Evolutionary conservation across 2,113 vertebrate species (phyloP), one percentile per base, ranked within the genome.

Genomic region (Ondatra zibethicus): DNA sequence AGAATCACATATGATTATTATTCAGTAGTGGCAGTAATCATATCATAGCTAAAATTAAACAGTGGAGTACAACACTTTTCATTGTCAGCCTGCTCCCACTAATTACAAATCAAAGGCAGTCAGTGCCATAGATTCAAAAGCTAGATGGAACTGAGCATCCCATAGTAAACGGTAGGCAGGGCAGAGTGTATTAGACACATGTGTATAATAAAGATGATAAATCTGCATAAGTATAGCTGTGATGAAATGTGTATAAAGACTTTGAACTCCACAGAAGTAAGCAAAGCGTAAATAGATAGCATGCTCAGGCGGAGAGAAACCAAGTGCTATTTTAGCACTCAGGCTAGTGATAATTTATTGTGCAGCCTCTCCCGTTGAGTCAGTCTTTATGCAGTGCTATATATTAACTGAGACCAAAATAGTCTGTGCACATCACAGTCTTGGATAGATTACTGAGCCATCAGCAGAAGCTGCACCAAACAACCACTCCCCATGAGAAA

Each of bases 251-350:
- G 81, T 73, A 50, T 84, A 91, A 96, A 97, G 92, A 65, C 93
- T 97, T 63, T 91, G 96, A 92, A 89, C 95, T 87, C 68, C 68
- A 27, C 73, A 97, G 96, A 96, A 98, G 95, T 93, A 94, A 97
- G 96, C 91, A 76, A n/a, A 96, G 73, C 97, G 97, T 97, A 97
- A 97, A 97, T 97, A 97, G 97, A 91, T n/a, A 76, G 86, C 91
- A n/a, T 88, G 95, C 95, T 97, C 61, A 23, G 96, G 97, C 96
- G 94, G 85, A 93, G 92, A 96, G 93, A 80, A 96, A 96, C 36
- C 97, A 61, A 97, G 95, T 45, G 94, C 98, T 97, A 89, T 97
- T 97, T 97, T 97, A 95, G 95, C 96, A 80, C 95, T 98, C 39
- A 92, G 92, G 78, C 95, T 88, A 89, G 96, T 88, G 94, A 89